Evolutionary conservation across 2,797 vertebrate genomes (phyloP).

Genomic region (Oryzias dopingdopingensis): DNA sequence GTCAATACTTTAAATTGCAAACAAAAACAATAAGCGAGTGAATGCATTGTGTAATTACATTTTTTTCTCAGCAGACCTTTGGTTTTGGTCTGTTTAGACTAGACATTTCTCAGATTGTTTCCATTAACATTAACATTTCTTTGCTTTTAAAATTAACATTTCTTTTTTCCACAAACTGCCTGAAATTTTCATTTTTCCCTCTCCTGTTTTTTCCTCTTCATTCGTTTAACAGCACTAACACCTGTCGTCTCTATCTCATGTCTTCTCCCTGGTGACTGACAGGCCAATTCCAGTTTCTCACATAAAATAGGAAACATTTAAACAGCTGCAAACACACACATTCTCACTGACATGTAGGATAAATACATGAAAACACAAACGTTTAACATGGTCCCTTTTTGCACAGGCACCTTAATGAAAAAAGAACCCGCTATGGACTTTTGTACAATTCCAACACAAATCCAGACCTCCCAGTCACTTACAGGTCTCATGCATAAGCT

Average conservation of each 20-base stretch:
- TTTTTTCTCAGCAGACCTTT: too few species aligned
- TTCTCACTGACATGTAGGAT: constrained; percentile 5
- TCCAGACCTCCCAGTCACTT: constrained; percentile 26
- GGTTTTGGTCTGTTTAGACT: background rate
- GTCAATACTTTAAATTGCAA: too few species aligned
- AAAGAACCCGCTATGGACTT: constrained; percentile 21
- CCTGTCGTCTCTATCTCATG: constrained; percentile 57
- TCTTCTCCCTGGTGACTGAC: constrained; percentile 64
- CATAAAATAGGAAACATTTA: constrained; percentile 40
- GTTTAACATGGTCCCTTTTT: constrained; percentile 7
- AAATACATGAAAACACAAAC: constrained; percentile 17
- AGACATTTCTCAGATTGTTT: constrained; percentile 5
- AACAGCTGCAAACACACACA: constrained; percentile 8
- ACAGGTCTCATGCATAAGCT: constrained; percentile 31
- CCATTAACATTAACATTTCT: constrained; percentile 28
- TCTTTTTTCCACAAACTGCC: constrained; percentile 9
- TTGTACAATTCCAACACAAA: constrained; percentile 25
- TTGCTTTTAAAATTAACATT: constrained; percentile 25
- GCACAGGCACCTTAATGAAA: constrained; percentile 22
- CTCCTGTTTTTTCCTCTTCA: constrained; percentile 26
- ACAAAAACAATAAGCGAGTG: too few species aligned
- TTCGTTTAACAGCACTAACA: constrained; percentile 51
- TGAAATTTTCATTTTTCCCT: constrained; percentile 35
- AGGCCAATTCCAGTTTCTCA: constrained; percentile 56
- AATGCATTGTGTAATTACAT: too few species aligned